Evolutionary conservation across 2,113 vertebrate species (phyloP).

Genomic region (Triplophysa rosa): DNA sequence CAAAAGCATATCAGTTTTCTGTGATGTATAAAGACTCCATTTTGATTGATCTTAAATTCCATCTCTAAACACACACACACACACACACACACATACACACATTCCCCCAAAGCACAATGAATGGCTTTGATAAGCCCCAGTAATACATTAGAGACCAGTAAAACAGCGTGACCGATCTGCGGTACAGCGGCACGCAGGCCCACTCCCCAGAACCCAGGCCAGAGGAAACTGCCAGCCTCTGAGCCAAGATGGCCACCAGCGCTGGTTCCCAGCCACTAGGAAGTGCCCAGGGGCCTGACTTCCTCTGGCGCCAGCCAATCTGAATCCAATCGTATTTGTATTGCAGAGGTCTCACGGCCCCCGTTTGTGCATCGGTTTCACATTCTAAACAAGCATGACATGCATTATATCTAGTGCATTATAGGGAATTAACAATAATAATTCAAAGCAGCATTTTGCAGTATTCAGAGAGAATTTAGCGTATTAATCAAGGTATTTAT

Average conservation of each 20-base stretch:
- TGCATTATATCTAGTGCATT: slow-evolving; percentile 12
- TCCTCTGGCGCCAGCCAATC: slow-evolving; percentile 55
- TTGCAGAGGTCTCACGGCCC: slow-evolving; percentile 6
- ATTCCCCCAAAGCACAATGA: slow-evolving; percentile 56
- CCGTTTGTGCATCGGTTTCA: slow-evolving; percentile 31
- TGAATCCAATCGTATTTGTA: slow-evolving; percentile 53
- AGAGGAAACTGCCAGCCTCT: slow-evolving; percentile 37
- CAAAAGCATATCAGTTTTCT: not conserved
- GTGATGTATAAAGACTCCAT: not conserved
- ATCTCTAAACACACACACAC: not conserved
- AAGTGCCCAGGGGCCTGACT: slow-evolving; percentile 61
- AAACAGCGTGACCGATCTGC: slow-evolving; percentile 40
- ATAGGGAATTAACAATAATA: slow-evolving; percentile 36
- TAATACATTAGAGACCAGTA: slow-evolving; percentile 19
- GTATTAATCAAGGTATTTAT: slow-evolving; percentile 41
- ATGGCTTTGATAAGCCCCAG: slow-evolving; percentile 40
- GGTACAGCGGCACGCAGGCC: slow-evolving; percentile 22
- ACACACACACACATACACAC: not conserved
- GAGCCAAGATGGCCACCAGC: slow-evolving; percentile 52
- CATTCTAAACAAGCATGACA: slow-evolving; percentile 36
- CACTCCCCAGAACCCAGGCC: slow-evolving; percentile 44
- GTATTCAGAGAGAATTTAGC: slow-evolving; percentile 27
- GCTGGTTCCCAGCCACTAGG: slow-evolving; percentile 54
- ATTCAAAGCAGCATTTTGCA: slow-evolving; percentile 9
- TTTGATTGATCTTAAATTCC: slow-evolving; percentile 18